Evolutionary conservation across 2,797 vertebrate species (phyloP).

Genomic region (Tiaroga cobitis): DNA sequence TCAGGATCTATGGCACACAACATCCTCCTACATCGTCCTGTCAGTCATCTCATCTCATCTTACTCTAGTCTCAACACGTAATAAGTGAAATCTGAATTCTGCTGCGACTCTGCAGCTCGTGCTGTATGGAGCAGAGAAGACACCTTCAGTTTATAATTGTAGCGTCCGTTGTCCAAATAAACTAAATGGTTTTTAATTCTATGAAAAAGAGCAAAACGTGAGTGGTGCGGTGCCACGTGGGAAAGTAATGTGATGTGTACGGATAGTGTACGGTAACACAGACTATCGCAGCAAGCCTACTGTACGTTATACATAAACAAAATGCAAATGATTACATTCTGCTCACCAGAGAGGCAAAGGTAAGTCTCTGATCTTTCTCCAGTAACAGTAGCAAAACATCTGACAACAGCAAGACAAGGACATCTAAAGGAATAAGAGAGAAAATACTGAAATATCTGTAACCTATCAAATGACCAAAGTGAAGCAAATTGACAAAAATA

Average conservation of each 20-base stretch:
- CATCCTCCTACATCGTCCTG: no score
- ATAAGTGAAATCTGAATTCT: not conserved
- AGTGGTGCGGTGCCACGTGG: not conserved
- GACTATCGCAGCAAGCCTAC: not conserved
- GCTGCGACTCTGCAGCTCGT: no score
- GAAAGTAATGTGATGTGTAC: not conserved
- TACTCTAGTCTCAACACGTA: no score
- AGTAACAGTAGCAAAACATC: constrained; percentile 93
- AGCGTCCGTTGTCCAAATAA: fast-evolving
- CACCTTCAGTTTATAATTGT: not conserved
- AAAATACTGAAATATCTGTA: not conserved
- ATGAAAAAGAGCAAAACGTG: not conserved
- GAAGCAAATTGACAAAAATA: not conserved
- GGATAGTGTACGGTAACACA: no score
- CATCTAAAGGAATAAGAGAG: constrained; percentile 74
- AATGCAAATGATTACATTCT: not conserved
- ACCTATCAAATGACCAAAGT: not conserved
- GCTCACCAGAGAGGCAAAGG: constrained; percentile 90
- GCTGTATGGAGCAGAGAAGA: no score
- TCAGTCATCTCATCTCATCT: no score
- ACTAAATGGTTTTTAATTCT: not conserved
- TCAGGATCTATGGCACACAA: no score
- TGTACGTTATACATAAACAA: not conserved
- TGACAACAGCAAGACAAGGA: constrained; percentile 87
- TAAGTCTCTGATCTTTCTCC: constrained; percentile 94